Evolutionary conservation across 1,140 invertebrate genomes (phyloP).

Genomic region (Bombus confusus): DNA sequence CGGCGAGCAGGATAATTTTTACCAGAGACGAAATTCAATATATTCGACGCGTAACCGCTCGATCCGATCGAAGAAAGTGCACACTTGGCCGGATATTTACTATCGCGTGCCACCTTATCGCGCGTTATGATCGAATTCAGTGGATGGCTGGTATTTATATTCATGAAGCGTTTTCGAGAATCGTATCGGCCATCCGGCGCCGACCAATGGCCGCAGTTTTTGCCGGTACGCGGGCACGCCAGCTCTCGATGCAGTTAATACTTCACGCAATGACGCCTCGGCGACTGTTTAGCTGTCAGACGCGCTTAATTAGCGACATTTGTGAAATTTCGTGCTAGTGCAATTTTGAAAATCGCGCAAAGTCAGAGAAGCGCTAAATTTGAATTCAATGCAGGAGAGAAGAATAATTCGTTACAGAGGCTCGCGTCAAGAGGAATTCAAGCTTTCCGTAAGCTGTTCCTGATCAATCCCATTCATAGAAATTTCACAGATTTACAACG

Average conservation of each 20-base stretch:
- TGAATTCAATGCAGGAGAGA: too few relatives aligned
- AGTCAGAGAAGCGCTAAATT: too few relatives aligned
- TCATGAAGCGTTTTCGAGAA: constrained; percentile 50
- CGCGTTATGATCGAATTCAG: constrained; percentile 22
- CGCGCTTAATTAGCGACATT: neutral
- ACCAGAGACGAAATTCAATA: constrained; percentile 23
- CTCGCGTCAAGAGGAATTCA: too few relatives aligned
- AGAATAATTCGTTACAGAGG: too few relatives aligned
- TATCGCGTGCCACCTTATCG: constrained; percentile 47
- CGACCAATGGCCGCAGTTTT: neutral
- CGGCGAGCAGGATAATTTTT: constrained; percentile 1
- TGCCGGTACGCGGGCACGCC: neutral
- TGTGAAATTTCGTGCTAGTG: too few relatives aligned
- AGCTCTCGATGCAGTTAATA: neutral
- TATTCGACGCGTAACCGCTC: constrained; percentile 22
- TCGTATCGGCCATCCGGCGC: neutral
- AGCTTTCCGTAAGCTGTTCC: too few relatives aligned
- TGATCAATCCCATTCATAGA: too few relatives aligned
- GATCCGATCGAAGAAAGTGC: constrained; percentile 27
- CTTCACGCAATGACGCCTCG: neutral
- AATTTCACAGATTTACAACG: too few relatives aligned
- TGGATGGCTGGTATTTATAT: constrained; percentile 27
- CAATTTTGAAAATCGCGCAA: too few relatives aligned
- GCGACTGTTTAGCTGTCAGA: neutral
- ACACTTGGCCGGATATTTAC: constrained; percentile 33